A percentile compares a stretch with the other conserved stretches of the same genome.
These are phyloP conservation scores for Aradophagus sp. DNA, from an alignment of 1,140 invertebrate species.

Conservation along the genomic window DNA sequence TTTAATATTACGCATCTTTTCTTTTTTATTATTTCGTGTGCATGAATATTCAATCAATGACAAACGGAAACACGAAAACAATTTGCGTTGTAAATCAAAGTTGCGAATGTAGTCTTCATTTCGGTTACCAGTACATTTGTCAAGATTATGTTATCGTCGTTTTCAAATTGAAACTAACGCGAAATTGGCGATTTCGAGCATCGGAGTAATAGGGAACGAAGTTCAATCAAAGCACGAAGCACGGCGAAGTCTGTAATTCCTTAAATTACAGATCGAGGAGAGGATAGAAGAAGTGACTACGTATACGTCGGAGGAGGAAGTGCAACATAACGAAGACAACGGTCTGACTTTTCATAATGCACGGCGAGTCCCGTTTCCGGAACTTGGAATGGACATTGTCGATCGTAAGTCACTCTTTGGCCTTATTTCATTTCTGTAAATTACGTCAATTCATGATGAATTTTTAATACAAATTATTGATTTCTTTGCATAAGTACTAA, in stretches of 20 bases:
- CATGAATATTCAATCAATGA: constrained; percentile 3
- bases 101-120: too few species aligned
- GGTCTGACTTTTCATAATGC: constrained; percentile 60
- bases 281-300: constrained; percentile 75
- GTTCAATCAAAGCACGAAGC: constrained; percentile 17
- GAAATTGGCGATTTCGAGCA: background rate
- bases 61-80: too few species aligned
- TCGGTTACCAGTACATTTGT: too few species aligned
- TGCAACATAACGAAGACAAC: constrained; percentile 60
- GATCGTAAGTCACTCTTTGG: constrained; percentile 71
- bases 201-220: constrained; percentile 11
- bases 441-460: too few species aligned
- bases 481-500: background rate
- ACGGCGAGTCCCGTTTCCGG: constrained; percentile 80
- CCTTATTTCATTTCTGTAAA: constrained; percentile 7
- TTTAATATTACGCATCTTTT: too few species aligned
- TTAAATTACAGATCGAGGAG: constrained; percentile 75
- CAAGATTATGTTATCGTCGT: too few species aligned
- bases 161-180: too few species aligned
- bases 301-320: constrained; percentile 66
- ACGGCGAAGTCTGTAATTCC: constrained; percentile 15
- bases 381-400: constrained; percentile 81
- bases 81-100: too few species aligned
- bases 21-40: background rate
- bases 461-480: background rate